Base-by-base conservation (phyloP, 2,888 invertebrate species). In the Arrhopalites spinosus region DNA sequence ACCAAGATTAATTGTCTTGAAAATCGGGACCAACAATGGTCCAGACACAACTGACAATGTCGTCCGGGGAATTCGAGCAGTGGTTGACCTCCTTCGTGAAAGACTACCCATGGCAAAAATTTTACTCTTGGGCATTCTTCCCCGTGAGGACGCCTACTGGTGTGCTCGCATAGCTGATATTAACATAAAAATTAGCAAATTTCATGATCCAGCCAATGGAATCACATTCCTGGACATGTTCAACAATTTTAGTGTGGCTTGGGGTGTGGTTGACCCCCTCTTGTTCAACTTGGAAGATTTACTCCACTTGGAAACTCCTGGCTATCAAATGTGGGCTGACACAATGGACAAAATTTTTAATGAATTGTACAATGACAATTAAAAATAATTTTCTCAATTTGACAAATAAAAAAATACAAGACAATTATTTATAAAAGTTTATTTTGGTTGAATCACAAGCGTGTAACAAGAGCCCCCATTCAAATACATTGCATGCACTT, bases 1-100 rank as follows among this genome's bases (percentile, higher is more conserved):
- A 30, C 88, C 88, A 5, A 68, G 50, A 50, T 29, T 68, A 29
- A 25, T 76, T 17, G 76, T 76, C 17, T 59, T 76, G 17, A 76
- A 72, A 29, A 69, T 68, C 69, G 74, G 74, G 20, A 74, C 74
- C 8, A 69, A 74, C 27, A 69, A 74, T 30, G 56, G 53, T n/a
- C n/a, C n/a, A 23, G 53, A 64, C 27, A 29, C 47, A 2, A n/a
- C 30, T 3, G 75, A 74, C 23, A 20, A 61, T 45, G 59, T 63
- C n/a, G 74, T 70, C 36, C 59, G 50, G n/a, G 76, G 73, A 36
- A 73, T 73, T 36, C 20, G 47, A n/a, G 69, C 71, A 30, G 56
- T 75, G 25, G 71, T 47, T 25, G 66, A 66, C 67, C 56, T 43
- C 66, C 56, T 67, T 23, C 71, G 53, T 3, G 11, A 43, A 17